Conservation (phyloP, 2,888 invertebrate genomes). For the Steromphala cineraria region DNA sequence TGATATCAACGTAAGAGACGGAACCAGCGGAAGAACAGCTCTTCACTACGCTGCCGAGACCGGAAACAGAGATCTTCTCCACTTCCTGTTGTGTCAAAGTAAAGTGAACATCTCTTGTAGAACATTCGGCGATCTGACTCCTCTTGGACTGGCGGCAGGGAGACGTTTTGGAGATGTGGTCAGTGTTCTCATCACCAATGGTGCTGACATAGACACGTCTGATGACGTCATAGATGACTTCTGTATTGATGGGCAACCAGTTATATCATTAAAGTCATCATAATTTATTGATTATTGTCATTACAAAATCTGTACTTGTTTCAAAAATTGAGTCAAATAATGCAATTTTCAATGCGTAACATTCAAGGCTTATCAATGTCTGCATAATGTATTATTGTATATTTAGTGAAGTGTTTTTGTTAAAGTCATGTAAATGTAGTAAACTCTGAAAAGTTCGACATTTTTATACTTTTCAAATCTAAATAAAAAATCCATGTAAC, state of each 20-base stretch:
- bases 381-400: too few relatives aligned
- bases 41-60: conserved; percentile 62
- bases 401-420: too few relatives aligned
- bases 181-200: conserved; percentile 35
- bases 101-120: conserved; percentile 44
- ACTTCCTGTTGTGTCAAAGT: conserved; percentile 38
- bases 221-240: conserved; percentile 7
- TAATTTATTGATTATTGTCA: too few relatives aligned
- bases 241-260: conserved; percentile 13
- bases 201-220: conserved; percentile 33
- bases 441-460: too few relatives aligned
- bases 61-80: conserved; percentile 41
- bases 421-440: too few relatives aligned
- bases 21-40: conserved; percentile 57
- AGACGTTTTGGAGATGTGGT: conserved; percentile 43
- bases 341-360: too few relatives aligned
- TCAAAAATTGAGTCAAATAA: too few relatives aligned
- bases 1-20: conserved; percentile 46
- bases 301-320: too few relatives aligned
- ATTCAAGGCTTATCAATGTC: too few relatives aligned
- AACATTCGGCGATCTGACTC: conserved; percentile 56
- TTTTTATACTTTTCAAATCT: too few relatives aligned
- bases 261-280: not conserved
- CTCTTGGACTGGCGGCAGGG: conserved; percentile 53
- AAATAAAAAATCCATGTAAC: too few relatives aligned